phyloP scores from a whole-genome alignment of 2,113 vertebrate genomes.

The Ginglymostoma cirratum region DNA sequence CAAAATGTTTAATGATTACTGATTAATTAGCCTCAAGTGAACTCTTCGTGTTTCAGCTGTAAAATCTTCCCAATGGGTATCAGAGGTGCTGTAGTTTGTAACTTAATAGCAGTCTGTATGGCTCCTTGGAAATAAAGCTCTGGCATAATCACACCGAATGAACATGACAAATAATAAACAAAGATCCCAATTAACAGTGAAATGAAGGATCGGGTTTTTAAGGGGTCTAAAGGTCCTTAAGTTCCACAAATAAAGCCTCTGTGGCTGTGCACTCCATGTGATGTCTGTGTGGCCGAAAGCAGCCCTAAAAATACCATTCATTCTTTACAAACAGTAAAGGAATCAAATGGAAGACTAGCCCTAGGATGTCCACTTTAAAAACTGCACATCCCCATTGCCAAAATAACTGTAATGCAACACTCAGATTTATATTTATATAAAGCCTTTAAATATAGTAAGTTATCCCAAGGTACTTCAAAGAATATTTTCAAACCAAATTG shows the following conservation, averaged over 20 bases:
- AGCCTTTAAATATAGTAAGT: not conserved
- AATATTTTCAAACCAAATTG: not conserved
- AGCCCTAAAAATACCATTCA: not conserved
- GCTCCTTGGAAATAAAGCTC: not conserved
- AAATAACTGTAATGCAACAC: not conserved
- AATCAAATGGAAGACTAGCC: not conserved
- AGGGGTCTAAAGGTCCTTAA: conserved; percentile 7
- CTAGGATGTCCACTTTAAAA: not conserved
- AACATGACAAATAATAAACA: conserved; percentile 33
- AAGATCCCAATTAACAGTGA: conserved; percentile 33
- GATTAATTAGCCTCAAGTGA: conserved; percentile 34
- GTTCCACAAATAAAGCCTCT: conserved; percentile 8
- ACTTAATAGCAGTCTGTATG: conserved; percentile 29
- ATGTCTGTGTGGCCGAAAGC: not conserved
- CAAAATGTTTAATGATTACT: conserved; percentile 37
- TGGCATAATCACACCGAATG: conserved; percentile 6
- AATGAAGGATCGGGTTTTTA: conserved; percentile 17
- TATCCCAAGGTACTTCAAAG: not conserved
- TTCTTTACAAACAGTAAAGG: not conserved
- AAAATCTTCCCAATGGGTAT: conserved; percentile 31
- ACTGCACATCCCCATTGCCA: not conserved
- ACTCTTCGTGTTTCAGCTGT: conserved; percentile 31
- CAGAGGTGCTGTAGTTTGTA: conserved; percentile 29
- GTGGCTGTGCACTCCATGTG: not conserved
- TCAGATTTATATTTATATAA: not conserved